phyloP scores from a whole-genome alignment of 2,888 invertebrate genomes.

The Anodontia alba region DNA sequence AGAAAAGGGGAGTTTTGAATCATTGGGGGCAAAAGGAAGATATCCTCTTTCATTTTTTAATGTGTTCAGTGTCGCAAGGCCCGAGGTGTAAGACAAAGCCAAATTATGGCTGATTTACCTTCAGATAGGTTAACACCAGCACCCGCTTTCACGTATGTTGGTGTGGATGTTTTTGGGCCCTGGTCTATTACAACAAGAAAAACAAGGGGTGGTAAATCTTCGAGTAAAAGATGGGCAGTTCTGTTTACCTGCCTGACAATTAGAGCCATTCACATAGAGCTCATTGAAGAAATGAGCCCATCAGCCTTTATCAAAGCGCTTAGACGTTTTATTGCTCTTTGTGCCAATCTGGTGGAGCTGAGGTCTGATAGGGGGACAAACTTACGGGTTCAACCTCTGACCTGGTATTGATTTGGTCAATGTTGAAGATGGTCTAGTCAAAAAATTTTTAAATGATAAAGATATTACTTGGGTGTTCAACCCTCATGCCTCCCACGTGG shows the following conservation, averaged over 20 bases:
- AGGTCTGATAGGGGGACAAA: conserved; percentile 55
- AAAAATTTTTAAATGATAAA: conserved; percentile 27
- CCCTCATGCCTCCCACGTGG: conserved; percentile 57
- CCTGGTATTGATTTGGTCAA: conserved; percentile 38
- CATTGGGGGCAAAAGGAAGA: conserved; percentile 35
- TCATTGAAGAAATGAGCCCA: conserved; percentile 42
- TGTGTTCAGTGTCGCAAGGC: conserved; percentile 49
- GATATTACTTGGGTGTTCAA: conserved; percentile 53
- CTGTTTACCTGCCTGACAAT: conserved; percentile 49
- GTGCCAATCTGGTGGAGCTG: conserved; percentile 20
- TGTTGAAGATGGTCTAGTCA: conserved; percentile 42
- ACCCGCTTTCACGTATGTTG: conserved; percentile 34
- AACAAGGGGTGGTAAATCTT: conserved; percentile 30
- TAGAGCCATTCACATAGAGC: conserved; percentile 49
- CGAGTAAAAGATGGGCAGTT: conserved; percentile 46
- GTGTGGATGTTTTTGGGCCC: conserved; percentile 38
- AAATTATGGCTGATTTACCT: too few relatives aligned
- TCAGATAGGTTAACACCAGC: conserved; percentile 31
- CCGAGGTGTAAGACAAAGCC: too few relatives aligned
- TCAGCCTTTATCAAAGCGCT: conserved; percentile 46
- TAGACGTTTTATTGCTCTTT: conserved; percentile 20
- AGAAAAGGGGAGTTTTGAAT: conserved; percentile 56
- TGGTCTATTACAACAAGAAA: conserved; percentile 39
- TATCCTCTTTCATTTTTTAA: conserved; percentile 27
- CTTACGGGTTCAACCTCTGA: conserved; percentile 50